phyloP scores from a whole-genome alignment of 2,888 invertebrate genomes.

The Ectemnius lituratus region DNA sequence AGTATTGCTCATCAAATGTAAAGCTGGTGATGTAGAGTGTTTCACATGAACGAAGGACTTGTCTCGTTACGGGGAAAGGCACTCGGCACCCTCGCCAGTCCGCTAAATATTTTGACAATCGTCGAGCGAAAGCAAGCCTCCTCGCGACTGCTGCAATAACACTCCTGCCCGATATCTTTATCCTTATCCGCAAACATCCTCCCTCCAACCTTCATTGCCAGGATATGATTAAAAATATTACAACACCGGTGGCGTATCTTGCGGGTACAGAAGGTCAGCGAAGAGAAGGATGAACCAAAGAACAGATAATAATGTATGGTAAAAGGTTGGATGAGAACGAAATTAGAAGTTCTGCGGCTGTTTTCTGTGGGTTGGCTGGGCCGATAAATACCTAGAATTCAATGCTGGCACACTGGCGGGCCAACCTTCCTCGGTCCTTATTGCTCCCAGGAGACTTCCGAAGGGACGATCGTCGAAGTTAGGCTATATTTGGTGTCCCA shows the following conservation, averaged over 20 bases:
- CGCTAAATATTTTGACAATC: constrained; percentile 53
- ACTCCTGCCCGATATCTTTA: background rate
- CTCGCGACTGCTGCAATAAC: constrained; percentile 9
- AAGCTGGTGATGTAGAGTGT: constrained; percentile 63
- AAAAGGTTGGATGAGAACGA: constrained; percentile 44
- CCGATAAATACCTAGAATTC: constrained; percentile 71
- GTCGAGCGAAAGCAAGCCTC: constrained; percentile 20
- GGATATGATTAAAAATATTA: background rate
- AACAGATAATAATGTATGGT: background rate
- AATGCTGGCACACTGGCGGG: constrained; percentile 59
- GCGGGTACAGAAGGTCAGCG: background rate
- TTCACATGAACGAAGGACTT: constrained; percentile 9
- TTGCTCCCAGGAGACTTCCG: constrained; percentile 70
- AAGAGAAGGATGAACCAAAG: background rate
- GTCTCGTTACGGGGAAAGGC: no score
- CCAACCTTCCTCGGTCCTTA: constrained; percentile 61
- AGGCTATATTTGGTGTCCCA: constrained; percentile 70
- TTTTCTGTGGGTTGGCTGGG: constrained; percentile 40
- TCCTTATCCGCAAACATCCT: background rate
- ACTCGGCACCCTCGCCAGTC: constrained; percentile 1
- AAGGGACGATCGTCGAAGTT: constrained; percentile 70
- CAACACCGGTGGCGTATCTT: no score
- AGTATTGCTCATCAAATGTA: no score
- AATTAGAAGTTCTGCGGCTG: constrained; percentile 70
- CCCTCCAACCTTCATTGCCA: background rate